Conservation (phyloP, 2,113 vertebrate species). For the Lepidothrix coronata region DNA sequence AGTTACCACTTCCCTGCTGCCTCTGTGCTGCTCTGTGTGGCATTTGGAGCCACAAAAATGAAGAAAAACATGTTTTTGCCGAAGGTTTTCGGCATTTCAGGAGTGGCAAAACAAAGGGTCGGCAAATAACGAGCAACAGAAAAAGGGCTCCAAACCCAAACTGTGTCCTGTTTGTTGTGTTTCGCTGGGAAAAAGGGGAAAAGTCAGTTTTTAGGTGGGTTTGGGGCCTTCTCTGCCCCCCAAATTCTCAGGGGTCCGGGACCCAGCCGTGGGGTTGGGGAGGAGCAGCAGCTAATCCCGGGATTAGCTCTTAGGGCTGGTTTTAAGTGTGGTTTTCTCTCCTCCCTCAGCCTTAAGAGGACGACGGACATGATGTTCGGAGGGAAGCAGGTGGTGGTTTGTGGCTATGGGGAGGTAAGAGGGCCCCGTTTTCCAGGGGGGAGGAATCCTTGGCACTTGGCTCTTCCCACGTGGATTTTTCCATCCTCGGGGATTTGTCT, state of each 20-base stretch:
- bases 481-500: neutral
- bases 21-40: neutral
- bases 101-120: neutral
- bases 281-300: neutral
- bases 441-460: neutral
- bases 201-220: neutral
- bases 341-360: constrained; percentile 84
- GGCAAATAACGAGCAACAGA: no score
- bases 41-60: neutral
- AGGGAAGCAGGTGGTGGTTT: constrained; percentile 97
- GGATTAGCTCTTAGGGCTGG: neutral
- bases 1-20: neutral
- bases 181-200: neutral
- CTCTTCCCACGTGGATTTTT: neutral
- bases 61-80: fast-evolving
- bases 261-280: fast-evolving
- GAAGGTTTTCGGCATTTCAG: neutral
- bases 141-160: neutral
- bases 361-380: constrained; percentile 99
- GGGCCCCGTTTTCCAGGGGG: no score
- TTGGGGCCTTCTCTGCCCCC: neutral
- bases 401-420: constrained; percentile 95
- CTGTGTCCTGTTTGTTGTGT: neutral
- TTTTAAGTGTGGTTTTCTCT: neutral
- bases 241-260: neutral